A percentile compares a stretch with the other conserved stretches of the same genome.
Evolutionary conservation across 2,888 invertebrate species (phyloP).

Genomic region (Metacarcinus magister): DNA sequence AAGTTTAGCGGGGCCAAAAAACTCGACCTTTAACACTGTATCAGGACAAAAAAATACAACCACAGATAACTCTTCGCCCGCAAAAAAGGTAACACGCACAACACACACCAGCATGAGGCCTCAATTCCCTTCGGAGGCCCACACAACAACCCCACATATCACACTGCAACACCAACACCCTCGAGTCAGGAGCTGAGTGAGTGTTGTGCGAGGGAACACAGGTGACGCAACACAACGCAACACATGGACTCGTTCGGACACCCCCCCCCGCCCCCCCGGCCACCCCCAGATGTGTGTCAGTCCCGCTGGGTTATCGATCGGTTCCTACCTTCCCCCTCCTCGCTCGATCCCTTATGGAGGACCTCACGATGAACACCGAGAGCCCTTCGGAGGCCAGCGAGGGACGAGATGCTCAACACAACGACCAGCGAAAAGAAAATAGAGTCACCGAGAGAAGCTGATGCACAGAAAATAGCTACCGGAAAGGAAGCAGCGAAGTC

Average conservation of each 20-base stretch:
- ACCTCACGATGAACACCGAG: not conserved
- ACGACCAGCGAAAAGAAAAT: not conserved
- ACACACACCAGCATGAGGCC: not conserved
- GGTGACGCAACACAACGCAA: constrained; percentile 20
- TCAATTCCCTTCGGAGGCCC: not conserved
- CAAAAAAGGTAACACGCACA: not conserved
- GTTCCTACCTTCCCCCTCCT: constrained; percentile 2
- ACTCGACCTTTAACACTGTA: not conserved
- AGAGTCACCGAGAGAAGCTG: not conserved
- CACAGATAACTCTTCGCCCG: not conserved
- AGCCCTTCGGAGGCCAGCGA: not conserved
- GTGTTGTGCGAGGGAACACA: constrained; percentile 26
- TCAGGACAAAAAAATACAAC: not conserved
- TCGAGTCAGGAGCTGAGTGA: not conserved
- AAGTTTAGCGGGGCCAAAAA: not conserved
- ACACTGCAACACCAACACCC: not conserved
- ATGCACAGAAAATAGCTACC: not conserved
- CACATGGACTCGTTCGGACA: constrained; percentile 27
- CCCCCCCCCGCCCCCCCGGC: no score
- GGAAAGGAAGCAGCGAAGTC: not conserved
- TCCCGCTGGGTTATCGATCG: constrained; percentile 31
- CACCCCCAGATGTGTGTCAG: constrained; percentile 34
- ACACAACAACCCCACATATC: not conserved
- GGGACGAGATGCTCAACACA: not conserved
- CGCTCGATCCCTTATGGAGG: constrained; percentile 30